These are phyloP conservation scores for Mirounga angustirostris DNA, from an alignment of 2,113 vertebrate species.

Conservation along the genomic window DNA sequence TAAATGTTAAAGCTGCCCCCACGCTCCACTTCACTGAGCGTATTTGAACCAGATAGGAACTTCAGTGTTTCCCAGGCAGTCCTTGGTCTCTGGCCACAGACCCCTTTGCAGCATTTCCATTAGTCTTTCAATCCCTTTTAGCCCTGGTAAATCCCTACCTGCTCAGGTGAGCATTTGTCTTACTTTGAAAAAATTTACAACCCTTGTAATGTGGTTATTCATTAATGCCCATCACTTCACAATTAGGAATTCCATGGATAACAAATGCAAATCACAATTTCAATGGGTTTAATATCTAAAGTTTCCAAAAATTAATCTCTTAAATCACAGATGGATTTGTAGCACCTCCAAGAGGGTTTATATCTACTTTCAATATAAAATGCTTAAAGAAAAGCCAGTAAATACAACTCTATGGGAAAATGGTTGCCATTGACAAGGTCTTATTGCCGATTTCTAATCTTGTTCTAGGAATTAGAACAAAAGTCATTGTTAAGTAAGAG, in stretches of 20 bases:
- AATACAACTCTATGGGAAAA: background rate
- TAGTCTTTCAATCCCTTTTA: background rate
- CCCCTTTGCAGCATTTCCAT: background rate
- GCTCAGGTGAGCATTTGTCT: constrained; percentile 8
- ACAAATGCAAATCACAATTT: constrained; percentile 12
- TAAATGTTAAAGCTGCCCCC: background rate
- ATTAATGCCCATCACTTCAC: background rate
- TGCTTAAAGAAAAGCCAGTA: background rate
- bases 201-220: background rate
- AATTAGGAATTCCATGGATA: constrained; percentile 26
- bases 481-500: background rate
- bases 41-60: background rate
- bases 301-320: background rate
- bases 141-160: background rate
- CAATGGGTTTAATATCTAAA: background rate
- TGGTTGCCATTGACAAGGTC: background rate
- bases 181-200: constrained; percentile 3
- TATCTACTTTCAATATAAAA: constrained; percentile 1
- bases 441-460: background rate
- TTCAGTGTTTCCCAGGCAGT: background rate
- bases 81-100: background rate
- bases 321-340: background rate
- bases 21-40: no score
- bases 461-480: constrained; percentile 9
- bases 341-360: background rate